Evolutionary conservation across 2,888 invertebrate species (phyloP).

Genomic region (Hetaerina titia): DNA sequence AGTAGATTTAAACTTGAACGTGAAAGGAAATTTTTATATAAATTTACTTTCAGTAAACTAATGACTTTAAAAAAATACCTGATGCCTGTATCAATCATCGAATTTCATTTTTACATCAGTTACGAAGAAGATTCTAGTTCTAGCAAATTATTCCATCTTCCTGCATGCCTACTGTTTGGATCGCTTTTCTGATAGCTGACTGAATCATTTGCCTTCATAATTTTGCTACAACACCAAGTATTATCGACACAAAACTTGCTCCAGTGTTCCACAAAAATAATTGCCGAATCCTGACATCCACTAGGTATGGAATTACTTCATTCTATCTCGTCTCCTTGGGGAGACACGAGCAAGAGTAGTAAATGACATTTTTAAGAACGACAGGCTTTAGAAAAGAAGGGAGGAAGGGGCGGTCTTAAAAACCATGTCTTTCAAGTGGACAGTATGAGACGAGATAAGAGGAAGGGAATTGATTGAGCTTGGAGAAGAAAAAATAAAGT

Average conservation of each 20-base stretch:
- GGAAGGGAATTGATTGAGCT: neutral
- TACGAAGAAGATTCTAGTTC: neutral
- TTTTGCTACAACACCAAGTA: too few species aligned
- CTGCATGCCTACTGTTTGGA: neutral
- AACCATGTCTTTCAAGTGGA: neutral
- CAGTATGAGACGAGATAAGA: neutral
- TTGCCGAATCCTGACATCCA: neutral
- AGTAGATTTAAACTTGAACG: too few species aligned
- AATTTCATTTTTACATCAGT: neutral
- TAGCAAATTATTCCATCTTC: neutral
- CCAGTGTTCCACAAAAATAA: neutral
- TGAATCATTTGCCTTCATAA: too few species aligned
- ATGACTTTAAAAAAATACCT: neutral
- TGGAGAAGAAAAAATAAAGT: too few species aligned
- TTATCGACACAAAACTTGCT: neutral
- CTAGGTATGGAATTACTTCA: neutral
- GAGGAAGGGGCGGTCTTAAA: neutral
- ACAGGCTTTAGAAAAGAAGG: neutral
- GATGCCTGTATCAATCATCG: neutral
- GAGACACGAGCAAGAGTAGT: neutral
- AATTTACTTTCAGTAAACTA: too few species aligned
- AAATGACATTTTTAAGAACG: neutral
- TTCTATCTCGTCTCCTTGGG: neutral
- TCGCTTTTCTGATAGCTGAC: neutral
- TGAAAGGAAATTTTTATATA: too few species aligned